phyloP scores from a whole-genome alignment of 1,140 invertebrate genomes.

The Carposina sasakii region DNA sequence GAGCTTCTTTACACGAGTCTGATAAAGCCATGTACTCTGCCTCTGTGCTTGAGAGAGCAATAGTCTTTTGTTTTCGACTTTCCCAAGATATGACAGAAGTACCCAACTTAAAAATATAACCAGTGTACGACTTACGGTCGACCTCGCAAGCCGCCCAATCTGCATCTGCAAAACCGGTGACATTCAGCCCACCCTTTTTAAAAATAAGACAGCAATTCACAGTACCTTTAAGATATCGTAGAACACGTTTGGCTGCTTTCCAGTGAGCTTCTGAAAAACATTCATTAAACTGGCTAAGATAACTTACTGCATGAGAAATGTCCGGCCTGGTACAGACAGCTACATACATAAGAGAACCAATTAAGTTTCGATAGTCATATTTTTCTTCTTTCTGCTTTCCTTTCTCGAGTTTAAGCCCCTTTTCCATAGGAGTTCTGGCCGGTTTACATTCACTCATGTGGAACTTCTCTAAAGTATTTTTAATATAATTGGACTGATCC shows the following conservation, averaged over 20 bases:
- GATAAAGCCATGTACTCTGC: background rate
- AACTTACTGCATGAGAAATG: background rate
- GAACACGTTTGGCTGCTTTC: background rate
- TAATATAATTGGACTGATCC: background rate
- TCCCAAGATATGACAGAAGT: background rate
- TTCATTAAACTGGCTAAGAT: background rate
- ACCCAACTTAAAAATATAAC: background rate
- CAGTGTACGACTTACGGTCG: background rate
- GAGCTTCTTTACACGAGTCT: background rate
- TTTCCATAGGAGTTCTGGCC: background rate
- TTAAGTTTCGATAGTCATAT: background rate
- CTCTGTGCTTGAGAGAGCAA: background rate
- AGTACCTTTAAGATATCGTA: background rate
- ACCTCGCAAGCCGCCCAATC: background rate
- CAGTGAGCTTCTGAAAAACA: background rate
- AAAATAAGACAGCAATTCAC: background rate
- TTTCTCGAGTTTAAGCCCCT: background rate
- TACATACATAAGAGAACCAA: background rate
- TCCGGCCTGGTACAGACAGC: background rate
- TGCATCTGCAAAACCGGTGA: background rate
- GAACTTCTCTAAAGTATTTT: background rate
- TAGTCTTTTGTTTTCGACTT: background rate
- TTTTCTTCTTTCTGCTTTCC: background rate
- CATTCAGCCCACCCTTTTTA: background rate
- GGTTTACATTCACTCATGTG: background rate